These are phyloP conservation scores for Paracentrotus lividus DNA, from an alignment of 53 echinoderm and acorn worm species.

Conservation along the genomic window DNA sequence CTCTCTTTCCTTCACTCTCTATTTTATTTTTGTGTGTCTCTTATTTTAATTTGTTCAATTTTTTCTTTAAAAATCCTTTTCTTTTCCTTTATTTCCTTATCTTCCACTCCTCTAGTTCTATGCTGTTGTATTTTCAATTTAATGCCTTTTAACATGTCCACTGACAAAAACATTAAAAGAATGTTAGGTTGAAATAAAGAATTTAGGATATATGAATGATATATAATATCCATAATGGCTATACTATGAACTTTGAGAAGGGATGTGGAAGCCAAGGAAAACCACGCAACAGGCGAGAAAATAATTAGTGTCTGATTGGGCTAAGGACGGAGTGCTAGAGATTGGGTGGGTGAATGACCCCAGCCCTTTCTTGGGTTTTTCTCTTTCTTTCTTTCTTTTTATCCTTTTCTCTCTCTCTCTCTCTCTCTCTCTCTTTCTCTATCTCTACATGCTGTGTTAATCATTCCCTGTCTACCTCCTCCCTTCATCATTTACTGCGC, in stretches of 20 bases:
- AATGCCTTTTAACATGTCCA: neutral
- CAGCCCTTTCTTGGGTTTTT: neutral
- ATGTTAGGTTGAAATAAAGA: neutral
- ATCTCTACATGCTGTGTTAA: neutral
- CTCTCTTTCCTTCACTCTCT: neutral
- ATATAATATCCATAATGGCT: neutral
- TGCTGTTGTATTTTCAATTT: neutral
- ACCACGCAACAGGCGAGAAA: constrained; percentile 28
- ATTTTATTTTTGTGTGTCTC: neutral
- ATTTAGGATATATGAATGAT: neutral
- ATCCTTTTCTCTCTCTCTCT: neutral
- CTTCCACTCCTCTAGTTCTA: neutral
- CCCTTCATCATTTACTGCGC: neutral
- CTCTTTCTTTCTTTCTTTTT: neutral
- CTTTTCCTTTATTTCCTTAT: neutral
- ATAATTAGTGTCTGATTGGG: neutral
- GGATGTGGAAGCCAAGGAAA: too few species aligned
- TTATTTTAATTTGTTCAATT: neutral
- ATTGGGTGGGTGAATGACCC: constrained; percentile 47
- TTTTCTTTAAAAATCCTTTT: neutral
- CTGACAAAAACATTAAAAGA: neutral
- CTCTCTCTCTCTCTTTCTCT: neutral
- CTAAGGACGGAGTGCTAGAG: neutral
- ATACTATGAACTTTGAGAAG: neutral
- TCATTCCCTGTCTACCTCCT: too few species aligned